phyloP scores from a whole-genome alignment of 2,888 invertebrate genomes.

The Drosophila algonquin region DNA sequence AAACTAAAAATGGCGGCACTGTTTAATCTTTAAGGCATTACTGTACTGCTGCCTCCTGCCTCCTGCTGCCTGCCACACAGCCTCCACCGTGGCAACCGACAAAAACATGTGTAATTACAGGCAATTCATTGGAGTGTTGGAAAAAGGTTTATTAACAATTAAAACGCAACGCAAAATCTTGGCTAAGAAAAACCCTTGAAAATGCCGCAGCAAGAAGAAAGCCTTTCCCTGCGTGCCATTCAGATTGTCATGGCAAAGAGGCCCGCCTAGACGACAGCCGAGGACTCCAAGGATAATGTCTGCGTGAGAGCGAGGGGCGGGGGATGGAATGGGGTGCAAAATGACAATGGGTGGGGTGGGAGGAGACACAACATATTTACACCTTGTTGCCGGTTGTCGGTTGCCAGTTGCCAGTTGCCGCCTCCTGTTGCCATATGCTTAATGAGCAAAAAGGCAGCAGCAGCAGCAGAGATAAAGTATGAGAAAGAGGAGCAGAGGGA shows the following conservation, averaged over 20 bases:
- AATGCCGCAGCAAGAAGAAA: constrained; percentile 53
- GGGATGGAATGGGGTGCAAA: constrained; percentile 29
- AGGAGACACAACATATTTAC: constrained; percentile 63
- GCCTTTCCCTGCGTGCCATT: constrained; percentile 55
- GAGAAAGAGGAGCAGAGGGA: neutral
- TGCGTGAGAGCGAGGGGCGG: constrained; percentile 17
- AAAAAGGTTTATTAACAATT: constrained; percentile 46
- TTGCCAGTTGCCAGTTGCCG: constrained; percentile 12
- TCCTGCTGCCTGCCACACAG: constrained; percentile 5
- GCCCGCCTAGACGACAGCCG: constrained; percentile 25
- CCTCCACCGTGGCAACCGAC: constrained; percentile 3
- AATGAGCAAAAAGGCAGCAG: constrained; percentile 59
- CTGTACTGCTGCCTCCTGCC: neutral
- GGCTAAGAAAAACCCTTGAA: constrained; percentile 14
- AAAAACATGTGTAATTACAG: constrained; percentile 61
- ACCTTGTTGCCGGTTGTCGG: constrained; percentile 58
- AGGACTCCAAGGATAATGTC: constrained; percentile 52
- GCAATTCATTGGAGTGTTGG: constrained; percentile 50
- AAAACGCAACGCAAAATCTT: constrained; percentile 8
- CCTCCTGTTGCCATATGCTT: constrained; percentile 67
- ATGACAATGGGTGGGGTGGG: constrained; percentile 8
- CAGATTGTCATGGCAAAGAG: constrained; percentile 70
- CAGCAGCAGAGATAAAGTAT: constrained; percentile 25
- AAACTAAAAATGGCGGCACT: too few relatives aligned
- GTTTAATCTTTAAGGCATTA: too few relatives aligned